A percentile compares a stretch with the other conserved stretches of the same genome.
phyloP scores from a whole-genome alignment of 2,113 vertebrate species.

The Colistium nudipinnis region DNA sequence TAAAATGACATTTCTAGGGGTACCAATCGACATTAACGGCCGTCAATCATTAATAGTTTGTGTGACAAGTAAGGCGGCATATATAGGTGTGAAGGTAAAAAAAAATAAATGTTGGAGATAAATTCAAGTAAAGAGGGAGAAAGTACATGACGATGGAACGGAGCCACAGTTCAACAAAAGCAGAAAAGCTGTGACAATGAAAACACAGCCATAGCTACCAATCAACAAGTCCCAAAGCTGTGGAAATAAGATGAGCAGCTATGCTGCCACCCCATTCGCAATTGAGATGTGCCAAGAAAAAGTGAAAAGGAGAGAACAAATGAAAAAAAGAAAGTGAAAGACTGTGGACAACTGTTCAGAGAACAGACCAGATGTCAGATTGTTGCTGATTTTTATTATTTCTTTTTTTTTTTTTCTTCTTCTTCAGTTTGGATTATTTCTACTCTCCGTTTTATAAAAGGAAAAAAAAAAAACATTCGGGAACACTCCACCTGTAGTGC shows the following conservation, averaged over 20 bases:
- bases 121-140: slow-evolving; percentile 48
- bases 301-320: slow-evolving; percentile 79
- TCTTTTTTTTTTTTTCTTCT: no score
- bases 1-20: neutral
- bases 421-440: slow-evolving; percentile 29
- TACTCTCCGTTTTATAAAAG: neutral
- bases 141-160: slow-evolving; percentile 58
- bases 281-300: slow-evolving; percentile 75
- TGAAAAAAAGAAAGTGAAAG: slow-evolving; percentile 79
- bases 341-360: slow-evolving; percentile 80
- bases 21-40: neutral
- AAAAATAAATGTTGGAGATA: slow-evolving; percentile 31
- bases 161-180: slow-evolving; percentile 69
- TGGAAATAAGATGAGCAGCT: slow-evolving; percentile 78
- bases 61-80: slow-evolving; percentile 21
- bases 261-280: slow-evolving; percentile 75
- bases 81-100: slow-evolving; percentile 47
- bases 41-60: slow-evolving; percentile 36
- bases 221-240: slow-evolving; percentile 77
- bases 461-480: neutral
- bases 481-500: slow-evolving; percentile 41
- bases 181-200: slow-evolving; percentile 65
- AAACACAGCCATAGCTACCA: slow-evolving; percentile 70
- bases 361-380: slow-evolving; percentile 79
- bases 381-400: slow-evolving; percentile 68